Conservation (phyloP, 2,888 invertebrate genomes). For the Cantharis rustica region DNA sequence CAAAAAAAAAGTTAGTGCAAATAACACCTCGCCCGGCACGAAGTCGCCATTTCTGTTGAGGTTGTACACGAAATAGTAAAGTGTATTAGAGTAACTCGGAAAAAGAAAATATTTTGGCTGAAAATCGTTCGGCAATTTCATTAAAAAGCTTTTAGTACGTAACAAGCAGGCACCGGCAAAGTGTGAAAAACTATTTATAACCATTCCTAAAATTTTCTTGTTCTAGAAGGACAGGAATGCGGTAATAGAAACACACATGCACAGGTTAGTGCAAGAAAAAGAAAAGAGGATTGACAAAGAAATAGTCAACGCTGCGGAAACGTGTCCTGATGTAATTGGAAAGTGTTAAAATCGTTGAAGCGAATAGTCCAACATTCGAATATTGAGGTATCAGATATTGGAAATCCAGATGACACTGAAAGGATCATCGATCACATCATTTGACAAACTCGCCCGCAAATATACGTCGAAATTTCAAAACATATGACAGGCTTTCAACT, state of each 20-base stretch:
- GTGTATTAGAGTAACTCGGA: not conserved
- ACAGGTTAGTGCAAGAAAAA: slow-evolving; percentile 19
- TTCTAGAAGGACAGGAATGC: slow-evolving; percentile 21
- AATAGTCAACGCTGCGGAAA: slow-evolving; percentile 30
- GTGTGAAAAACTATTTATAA: slow-evolving; percentile 15
- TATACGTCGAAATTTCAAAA: slow-evolving; percentile 30
- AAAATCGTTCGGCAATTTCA: not conserved
- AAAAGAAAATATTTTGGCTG: not conserved
- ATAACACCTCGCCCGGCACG: not conserved
- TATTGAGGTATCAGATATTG: slow-evolving; percentile 28
- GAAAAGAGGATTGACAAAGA: slow-evolving; percentile 25
- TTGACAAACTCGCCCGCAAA: slow-evolving; percentile 31
- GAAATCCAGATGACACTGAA: slow-evolving; percentile 27
- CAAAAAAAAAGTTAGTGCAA: not conserved
- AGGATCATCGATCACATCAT: slow-evolving; percentile 32
- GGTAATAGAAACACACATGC: slow-evolving; percentile 19
- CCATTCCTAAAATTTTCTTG: slow-evolving; percentile 22
- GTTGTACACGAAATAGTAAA: not conserved
- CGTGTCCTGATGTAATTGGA: slow-evolving; percentile 31
- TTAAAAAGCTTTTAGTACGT: not conserved
- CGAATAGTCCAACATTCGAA: slow-evolving; percentile 22
- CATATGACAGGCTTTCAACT: slow-evolving; percentile 27
- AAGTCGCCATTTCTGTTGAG: not conserved
- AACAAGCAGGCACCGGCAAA: not conserved
- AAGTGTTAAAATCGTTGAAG: slow-evolving; percentile 28